Evolutionary conservation across 2,113 vertebrate species (phyloP).

Genomic region (Amphiprion ocellaris): DNA sequence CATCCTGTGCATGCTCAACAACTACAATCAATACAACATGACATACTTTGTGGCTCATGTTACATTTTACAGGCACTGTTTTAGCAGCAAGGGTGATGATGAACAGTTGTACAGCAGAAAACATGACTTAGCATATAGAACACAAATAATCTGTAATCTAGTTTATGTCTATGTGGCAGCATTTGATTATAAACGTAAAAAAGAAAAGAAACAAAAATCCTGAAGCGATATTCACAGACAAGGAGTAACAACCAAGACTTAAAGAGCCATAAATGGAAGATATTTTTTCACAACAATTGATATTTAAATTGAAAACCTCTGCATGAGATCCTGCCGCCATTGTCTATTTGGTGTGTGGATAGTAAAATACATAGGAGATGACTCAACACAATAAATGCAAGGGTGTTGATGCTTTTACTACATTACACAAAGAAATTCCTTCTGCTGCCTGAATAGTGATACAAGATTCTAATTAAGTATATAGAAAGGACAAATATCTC

Average conservation of each 20-base stretch:
- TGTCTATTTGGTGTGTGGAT: background rate
- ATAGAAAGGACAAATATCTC: background rate
- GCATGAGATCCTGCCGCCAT: conserved; percentile 6
- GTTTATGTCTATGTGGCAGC: background rate
- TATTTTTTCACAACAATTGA: background rate
- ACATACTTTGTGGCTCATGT: conserved; percentile 59
- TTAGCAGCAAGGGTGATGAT: conserved; percentile 23
- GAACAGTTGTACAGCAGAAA: background rate
- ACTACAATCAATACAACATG: conserved; percentile 61
- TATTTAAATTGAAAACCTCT: background rate
- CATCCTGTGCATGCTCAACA: conserved; percentile 36
- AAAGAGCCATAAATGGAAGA: too few relatives aligned
- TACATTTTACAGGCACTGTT: conserved; percentile 56
- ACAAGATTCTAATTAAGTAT: background rate
- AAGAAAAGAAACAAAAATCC: background rate
- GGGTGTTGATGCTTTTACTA: conserved; percentile 12
- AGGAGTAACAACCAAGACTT: too few relatives aligned
- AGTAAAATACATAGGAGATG: conserved; percentile 23
- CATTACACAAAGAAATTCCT: conserved; percentile 14
- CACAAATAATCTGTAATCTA: background rate
- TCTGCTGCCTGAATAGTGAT: background rate
- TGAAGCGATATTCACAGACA: too few relatives aligned
- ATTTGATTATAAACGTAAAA: background rate
- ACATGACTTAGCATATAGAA: background rate
- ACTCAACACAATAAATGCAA: conserved; percentile 27